Percentiles rank a stretch among this genome's conserved stretches.
These are phyloP conservation scores for Melanargia galathea DNA, from an alignment of 2,888 invertebrate genomes.

Conservation along the genomic window DNA sequence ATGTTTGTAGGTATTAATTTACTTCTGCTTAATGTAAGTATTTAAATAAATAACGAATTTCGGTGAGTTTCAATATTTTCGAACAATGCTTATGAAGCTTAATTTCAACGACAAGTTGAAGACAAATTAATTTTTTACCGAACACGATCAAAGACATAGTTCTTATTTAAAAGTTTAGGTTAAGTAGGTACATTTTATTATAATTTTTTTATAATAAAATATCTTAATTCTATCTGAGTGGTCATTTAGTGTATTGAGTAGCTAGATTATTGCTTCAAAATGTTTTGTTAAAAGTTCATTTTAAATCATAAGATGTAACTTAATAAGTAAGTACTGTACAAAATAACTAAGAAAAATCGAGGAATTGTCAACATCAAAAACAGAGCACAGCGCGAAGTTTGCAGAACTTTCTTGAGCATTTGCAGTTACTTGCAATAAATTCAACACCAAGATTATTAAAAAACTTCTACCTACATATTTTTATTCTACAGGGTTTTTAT, in stretches of 20 bases:
- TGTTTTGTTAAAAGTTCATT: no score
- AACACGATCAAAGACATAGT: background rate
- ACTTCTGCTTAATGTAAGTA: conserved; percentile 8
- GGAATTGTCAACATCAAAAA: background rate
- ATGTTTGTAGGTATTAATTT: conserved; percentile 8
- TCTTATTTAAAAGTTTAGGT: no score
- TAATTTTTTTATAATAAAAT: no score
- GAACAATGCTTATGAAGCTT: background rate
- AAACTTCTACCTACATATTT: conserved; percentile 15
- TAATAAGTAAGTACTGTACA: no score
- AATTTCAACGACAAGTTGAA: background rate
- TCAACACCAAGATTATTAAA: conserved; percentile 12
- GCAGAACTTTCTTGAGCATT: conserved; percentile 6
- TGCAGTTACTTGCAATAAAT: conserved; percentile 12
- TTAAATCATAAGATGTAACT: no score
- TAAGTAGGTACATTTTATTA: no score
- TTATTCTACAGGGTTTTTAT: background rate
- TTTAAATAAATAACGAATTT: conserved; percentile 18
- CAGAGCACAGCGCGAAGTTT: background rate
- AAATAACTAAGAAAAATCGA: background rate
- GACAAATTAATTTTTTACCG: background rate
- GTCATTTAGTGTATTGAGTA: no score
- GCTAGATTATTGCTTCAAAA: no score
- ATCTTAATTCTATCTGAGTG: no score
- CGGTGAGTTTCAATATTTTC: background rate